phyloP scores from a whole-genome alignment of 2,888 invertebrate genomes.

The Atherix ibis region DNA sequence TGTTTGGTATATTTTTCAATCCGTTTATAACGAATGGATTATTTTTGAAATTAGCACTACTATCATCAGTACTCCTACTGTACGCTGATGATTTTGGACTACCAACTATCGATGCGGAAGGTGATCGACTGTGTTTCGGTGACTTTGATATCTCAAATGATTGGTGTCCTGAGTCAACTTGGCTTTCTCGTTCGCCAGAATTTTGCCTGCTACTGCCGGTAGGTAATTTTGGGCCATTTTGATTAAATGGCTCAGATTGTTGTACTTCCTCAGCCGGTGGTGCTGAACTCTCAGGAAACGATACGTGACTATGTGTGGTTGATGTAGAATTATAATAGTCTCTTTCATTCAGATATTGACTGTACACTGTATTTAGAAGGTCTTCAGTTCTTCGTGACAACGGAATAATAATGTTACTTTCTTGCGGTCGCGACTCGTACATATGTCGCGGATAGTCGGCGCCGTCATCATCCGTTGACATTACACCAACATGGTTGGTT shows the following conservation, averaged over 20 bases:
- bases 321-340: slow-evolving; percentile 14
- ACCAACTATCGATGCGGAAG: not conserved
- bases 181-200: slow-evolving; percentile 7
- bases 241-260: not conserved
- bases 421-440: slow-evolving; percentile 13
- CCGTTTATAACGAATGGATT: slow-evolving; percentile 17
- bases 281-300: slow-evolving; percentile 14
- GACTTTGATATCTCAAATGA: slow-evolving; percentile 16
- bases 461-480: slow-evolving; percentile 35
- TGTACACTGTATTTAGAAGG: slow-evolving; percentile 40
- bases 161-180: slow-evolving; percentile 18
- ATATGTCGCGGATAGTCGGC: slow-evolving; percentile 17
- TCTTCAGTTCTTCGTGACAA: slow-evolving; percentile 47
- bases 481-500: slow-evolving; percentile 63
- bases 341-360: slow-evolving; percentile 31
- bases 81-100: slow-evolving; percentile 7
- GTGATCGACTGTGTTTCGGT: slow-evolving; percentile 9
- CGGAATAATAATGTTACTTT: slow-evolving; percentile 42
- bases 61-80: slow-evolving; percentile 2
- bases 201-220: not conserved
- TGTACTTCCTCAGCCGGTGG: not conserved
- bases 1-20: slow-evolving; percentile 14
- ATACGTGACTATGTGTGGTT: slow-evolving; percentile 16
- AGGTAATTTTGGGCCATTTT: not conserved
- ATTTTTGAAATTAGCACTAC: slow-evolving; percentile 11